A percentile compares a stretch with the other conserved stretches of the same genome.
Conservation (phyloP, 2,113 vertebrate species). For the Bombycilla garrulus region DNA sequence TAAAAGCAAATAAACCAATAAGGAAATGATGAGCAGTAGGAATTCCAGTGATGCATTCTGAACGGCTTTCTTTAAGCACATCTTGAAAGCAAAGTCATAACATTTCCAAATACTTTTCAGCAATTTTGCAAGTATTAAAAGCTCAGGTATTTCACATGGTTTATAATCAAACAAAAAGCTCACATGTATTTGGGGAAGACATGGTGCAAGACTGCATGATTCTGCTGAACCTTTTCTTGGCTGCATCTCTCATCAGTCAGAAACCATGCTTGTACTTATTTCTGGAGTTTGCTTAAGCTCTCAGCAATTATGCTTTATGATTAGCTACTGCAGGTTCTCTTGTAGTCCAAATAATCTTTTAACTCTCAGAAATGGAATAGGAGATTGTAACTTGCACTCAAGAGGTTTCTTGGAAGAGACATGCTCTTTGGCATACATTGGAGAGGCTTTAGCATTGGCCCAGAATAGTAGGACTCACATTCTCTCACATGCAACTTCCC, state of each 20-base stretch:
- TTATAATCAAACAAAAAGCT: neutral
- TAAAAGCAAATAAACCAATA: neutral
- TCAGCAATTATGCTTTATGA: neutral
- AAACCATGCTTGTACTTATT: neutral
- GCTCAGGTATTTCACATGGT: neutral
- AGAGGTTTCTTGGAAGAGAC: neutral
- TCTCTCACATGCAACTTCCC: neutral
- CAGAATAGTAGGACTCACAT: neutral
- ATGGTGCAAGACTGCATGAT: neutral
- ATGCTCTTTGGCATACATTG: neutral
- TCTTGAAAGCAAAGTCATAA: neutral
- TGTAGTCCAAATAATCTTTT: neutral
- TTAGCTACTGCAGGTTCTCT: neutral
- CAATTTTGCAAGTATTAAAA: neutral
- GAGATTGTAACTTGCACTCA: neutral
- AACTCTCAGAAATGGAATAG: neutral
- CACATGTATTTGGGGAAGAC: too few relatives aligned
- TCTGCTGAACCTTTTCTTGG: neutral
- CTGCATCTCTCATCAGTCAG: fast-evolving
- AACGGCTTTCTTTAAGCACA: neutral
- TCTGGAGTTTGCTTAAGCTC: neutral
- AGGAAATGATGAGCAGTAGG: neutral
- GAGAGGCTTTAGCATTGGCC: neutral
- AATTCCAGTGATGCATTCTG: neutral
- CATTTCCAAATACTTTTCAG: neutral